phyloP scores from a whole-genome alignment of 2,797 vertebrate genomes.

The Potorous gilbertii region DNA sequence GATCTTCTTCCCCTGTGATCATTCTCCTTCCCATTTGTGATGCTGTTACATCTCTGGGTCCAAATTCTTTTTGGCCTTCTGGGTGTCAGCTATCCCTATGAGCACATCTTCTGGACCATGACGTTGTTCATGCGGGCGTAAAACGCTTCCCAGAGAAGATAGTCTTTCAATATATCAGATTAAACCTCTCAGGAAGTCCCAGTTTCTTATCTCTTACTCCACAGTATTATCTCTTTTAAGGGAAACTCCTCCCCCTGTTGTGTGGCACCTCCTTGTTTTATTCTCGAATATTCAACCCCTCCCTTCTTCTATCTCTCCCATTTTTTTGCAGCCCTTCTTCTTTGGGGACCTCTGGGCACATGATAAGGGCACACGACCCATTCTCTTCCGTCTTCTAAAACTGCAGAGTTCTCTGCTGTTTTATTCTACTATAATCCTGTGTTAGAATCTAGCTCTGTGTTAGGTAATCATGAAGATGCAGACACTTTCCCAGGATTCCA shows the following conservation, averaged over 20 bases:
- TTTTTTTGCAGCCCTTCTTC: neutral
- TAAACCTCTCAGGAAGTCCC: neutral
- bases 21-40: neutral
- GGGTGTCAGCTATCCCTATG: neutral
- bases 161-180: neutral
- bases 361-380: neutral
- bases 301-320: neutral
- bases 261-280: neutral
- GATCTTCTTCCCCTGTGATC: neutral
- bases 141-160: neutral
- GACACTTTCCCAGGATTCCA: neutral
- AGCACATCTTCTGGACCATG: neutral
- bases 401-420: neutral
- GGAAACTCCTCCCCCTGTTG: neutral
- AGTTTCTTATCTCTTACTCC: neutral
- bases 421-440: neutral
- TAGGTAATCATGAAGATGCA: neutral
- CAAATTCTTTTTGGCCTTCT: neutral
- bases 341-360: neutral
- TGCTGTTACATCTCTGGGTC: neutral
- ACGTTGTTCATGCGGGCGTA: neutral
- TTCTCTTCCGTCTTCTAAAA: neutral
- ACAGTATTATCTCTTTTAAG: neutral
- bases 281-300: neutral
- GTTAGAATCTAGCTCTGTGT: neutral